A percentile compares a stretch with the other conserved stretches of the same genome.
These are phyloP conservation scores for Loris lydekkerianus DNA, from an alignment of 2,797 vertebrate species.

Conservation along the genomic window DNA sequence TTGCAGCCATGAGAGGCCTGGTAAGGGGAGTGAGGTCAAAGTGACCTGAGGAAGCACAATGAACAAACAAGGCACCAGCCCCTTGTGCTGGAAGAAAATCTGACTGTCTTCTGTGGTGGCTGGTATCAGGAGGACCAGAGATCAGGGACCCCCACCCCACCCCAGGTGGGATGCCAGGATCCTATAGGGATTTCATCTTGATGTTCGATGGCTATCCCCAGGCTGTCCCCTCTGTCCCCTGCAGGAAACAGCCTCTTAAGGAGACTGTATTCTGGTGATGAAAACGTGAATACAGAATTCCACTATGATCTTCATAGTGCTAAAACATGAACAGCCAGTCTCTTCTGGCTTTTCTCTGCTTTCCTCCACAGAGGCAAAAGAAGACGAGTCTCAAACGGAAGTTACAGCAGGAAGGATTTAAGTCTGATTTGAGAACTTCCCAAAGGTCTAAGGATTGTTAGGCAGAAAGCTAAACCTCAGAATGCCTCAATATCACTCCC, in stretches of 20 bases:
- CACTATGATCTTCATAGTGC: not conserved
- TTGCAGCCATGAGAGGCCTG: not conserved
- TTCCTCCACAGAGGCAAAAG: constrained; percentile 32
- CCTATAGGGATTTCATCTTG: not conserved
- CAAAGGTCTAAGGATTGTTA: not conserved
- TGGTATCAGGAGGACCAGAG: constrained; percentile 9
- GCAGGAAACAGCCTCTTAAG: not conserved
- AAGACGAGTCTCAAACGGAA: not conserved
- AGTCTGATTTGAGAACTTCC: constrained; percentile 51
- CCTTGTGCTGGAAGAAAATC: constrained; percentile 62
- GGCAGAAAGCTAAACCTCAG: constrained; percentile 14
- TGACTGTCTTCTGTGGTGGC: constrained; percentile 17
- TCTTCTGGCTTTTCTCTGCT: constrained; percentile 30
- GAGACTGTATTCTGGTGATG: not conserved
- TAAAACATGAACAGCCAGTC: not conserved
- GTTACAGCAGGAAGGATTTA: constrained; percentile 32
- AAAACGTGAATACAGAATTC: not conserved
- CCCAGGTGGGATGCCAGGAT: not conserved
- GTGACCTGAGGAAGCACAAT: not conserved
- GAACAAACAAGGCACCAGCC: not conserved
- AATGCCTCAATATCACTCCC: not conserved
- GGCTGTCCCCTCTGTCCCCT: not conserved
- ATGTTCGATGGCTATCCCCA: not conserved
- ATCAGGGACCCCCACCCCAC: not conserved
- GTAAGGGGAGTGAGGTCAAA: not conserved